Evolutionary conservation across 2,888 invertebrate genomes (phyloP).

Genomic region (Lycia hirtaria): DNA sequence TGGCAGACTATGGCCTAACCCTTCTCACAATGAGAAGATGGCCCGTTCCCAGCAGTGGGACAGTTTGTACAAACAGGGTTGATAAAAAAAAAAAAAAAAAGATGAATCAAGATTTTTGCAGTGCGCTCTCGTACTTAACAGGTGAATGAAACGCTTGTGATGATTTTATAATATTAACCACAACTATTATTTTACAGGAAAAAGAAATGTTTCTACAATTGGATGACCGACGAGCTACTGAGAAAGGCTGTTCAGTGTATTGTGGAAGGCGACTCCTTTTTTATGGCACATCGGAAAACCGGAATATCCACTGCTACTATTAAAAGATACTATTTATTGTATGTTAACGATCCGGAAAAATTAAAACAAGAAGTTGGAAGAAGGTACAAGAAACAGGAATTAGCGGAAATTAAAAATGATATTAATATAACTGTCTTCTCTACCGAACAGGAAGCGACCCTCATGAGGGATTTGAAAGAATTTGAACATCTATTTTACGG

Average conservation of each 20-base stretch:
- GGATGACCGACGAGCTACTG: neutral
- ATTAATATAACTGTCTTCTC: conserved; percentile 1
- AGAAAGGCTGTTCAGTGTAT: neutral
- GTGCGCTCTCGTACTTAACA: too few relatives aligned
- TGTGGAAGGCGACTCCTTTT: neutral
- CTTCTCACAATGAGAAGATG: too few relatives aligned
- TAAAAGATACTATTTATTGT: conserved; percentile 2
- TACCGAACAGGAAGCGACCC: neutral
- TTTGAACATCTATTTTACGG: conserved; percentile 15
- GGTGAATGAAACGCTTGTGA: too few relatives aligned
- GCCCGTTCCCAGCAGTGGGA: too few relatives aligned
- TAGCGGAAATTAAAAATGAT: neutral
- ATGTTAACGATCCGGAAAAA: neutral
- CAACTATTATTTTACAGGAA: neutral
- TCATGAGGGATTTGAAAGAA: neutral
- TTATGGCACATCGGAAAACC: neutral
- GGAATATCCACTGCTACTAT: neutral
- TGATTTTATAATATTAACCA: neutral
- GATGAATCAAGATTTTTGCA: too few relatives aligned
- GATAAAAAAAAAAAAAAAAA: too few relatives aligned
- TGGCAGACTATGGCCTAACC: too few relatives aligned
- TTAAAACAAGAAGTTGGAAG: neutral
- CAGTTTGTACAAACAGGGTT: too few relatives aligned
- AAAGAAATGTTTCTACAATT: neutral
- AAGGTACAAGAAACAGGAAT: too few relatives aligned